Percentiles rank a stretch among this genome's conserved stretches.
Evolutionary conservation across 2,797 vertebrate genomes (phyloP).

Genomic region (Podarcis lilfordi): DNA sequence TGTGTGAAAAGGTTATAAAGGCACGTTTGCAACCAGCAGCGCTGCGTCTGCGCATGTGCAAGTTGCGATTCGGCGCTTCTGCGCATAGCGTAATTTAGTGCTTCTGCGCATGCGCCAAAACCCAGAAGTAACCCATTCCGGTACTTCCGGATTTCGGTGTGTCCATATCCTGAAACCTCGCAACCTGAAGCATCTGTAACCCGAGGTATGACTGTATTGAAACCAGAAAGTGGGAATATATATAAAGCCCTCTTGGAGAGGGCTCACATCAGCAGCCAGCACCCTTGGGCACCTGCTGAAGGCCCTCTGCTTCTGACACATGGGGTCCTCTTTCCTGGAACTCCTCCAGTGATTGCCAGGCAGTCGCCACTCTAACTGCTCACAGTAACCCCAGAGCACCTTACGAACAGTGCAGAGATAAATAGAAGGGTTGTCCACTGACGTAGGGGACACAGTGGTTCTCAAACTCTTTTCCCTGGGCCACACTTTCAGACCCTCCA

Average conservation of each 20-base stretch:
- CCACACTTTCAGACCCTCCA: too few relatives aligned
- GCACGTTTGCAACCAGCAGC: too few relatives aligned
- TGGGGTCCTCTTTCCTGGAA: neutral
- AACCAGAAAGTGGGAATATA: neutral
- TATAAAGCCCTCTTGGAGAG: neutral
- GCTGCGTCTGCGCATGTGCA: rapidly evolving
- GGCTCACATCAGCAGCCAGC: neutral
- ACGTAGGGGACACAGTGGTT: neutral
- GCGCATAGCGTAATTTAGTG: too few relatives aligned
- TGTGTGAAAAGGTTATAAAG: neutral
- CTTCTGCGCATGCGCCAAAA: too few relatives aligned
- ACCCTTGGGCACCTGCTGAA: too few relatives aligned
- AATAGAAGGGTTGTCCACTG: neutral
- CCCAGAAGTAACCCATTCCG: too few relatives aligned
- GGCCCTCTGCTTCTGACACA: neutral
- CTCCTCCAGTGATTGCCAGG: neutral
- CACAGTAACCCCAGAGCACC: neutral
- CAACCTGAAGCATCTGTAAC: too few relatives aligned
- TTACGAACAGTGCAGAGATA: neutral
- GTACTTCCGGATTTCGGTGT: too few relatives aligned
- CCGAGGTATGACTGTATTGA: neutral
- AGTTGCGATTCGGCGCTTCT: too few relatives aligned
- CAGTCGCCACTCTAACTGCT: neutral
- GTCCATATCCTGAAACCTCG: too few relatives aligned
- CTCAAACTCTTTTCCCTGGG: too few relatives aligned